Evolutionary conservation across 2,113 vertebrate species (phyloP), one percentile per base, ranked within the genome.

Genomic region (Poeciliopsis retropinna): DNA sequence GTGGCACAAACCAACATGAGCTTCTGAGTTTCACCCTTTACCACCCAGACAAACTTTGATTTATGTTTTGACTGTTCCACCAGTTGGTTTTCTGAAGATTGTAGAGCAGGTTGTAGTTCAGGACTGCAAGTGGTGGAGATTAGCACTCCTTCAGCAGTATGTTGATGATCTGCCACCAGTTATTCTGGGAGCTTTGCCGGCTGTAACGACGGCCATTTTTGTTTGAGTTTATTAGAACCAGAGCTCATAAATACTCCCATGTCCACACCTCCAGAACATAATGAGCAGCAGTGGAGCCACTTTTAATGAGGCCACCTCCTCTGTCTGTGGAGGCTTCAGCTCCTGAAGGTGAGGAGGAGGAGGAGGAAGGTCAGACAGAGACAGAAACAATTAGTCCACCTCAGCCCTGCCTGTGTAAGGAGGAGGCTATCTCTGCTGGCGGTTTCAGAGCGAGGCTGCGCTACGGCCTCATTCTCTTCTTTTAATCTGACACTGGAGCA

Each of bases 231-330:
- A 80, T 92, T 87, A 91, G 88, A 92, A 82, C 15, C 86, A 88
- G 85, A 79, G 81, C 89, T 88, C 82, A 80, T 92, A 92, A 94
- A 91, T 86, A 85, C 85, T 87, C 78, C 77, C 78, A 82, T 84
- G 86, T 93, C 92, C 85, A 88, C 92, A 92, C 85, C 83, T 91
- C 85, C 64, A 77, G 81, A 87, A 86, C 72, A 91, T 84, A 88
- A 90, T 88, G 67, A 89, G 81, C 75, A 81, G 86, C 78, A 76
- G 84, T 85, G 76, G 78, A 87, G 83, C 80, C 75, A 66, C 68
- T 75, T 81, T 81, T 85, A 85, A 91, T 83, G 75, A 86, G 27
- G 69, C 72, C 75, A 83, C 89, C 78, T 88, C 78, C 80, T 67
- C 79, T 73, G 78, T 69, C 19, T 61, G 57, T 9, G 28, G 72